Conservation (phyloP, 1,140 invertebrate species). For the Myzus persicae region DNA sequence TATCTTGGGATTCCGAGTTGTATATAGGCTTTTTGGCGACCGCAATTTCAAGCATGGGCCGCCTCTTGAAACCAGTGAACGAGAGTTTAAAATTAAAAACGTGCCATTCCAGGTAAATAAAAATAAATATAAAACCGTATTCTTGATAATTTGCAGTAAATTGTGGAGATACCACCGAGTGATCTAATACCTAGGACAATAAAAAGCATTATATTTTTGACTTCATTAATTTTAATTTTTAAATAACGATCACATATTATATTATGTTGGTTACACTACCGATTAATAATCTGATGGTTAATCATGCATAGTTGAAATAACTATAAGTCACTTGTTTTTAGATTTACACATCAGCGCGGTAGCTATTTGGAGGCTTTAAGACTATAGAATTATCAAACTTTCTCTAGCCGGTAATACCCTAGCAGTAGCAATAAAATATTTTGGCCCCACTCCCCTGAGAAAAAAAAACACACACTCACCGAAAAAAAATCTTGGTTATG, state of each 20-base stretch:
- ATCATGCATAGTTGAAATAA: background rate
- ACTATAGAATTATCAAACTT: too few species aligned
- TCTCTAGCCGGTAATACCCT: too few species aligned
- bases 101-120: slow-evolving; percentile 80
- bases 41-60: slow-evolving; percentile 88
- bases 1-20: slow-evolving; percentile 86
- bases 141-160: background rate
- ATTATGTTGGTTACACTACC: background rate
- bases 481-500: too few species aligned
- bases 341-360: too few species aligned
- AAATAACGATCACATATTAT: background rate
- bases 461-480: too few species aligned
- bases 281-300: background rate
- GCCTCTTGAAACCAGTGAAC: slow-evolving; percentile 83
- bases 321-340: background rate
- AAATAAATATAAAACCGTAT: background rate
- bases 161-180: background rate
- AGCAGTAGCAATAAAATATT: too few species aligned
- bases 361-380: too few species aligned
- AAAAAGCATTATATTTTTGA: background rate
- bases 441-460: too few species aligned
- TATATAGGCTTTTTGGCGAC: slow-evolving; percentile 89
- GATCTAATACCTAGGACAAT: background rate
- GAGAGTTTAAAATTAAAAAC: slow-evolving; percentile 91
- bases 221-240: background rate